Evolutionary conservation across 92 coral and sea anemone genomes (phyloP).

Genomic region (Zoanthus solanderi): DNA sequence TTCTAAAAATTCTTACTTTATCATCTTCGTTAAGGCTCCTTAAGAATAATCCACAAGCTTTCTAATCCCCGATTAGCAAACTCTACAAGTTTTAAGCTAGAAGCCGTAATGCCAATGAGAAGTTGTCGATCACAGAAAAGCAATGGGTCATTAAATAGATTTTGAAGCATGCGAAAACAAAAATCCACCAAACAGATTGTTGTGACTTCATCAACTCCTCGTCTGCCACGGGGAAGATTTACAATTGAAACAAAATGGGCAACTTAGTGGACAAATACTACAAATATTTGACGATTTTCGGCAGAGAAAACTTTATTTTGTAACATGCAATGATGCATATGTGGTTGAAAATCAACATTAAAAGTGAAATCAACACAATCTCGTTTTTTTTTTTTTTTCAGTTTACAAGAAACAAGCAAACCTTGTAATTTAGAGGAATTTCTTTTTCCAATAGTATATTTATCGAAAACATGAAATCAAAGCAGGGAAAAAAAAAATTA

Average conservation of each 20-base stretch:
- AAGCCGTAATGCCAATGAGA: no score
- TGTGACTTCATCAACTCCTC: slow-evolving; percentile 5
- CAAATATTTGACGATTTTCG: not conserved
- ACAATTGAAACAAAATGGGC: not conserved
- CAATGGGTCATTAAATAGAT: not conserved
- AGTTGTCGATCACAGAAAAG: not conserved
- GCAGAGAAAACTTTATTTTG: not conserved
- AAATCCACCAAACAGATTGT: not conserved
- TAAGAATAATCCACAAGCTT: not conserved
- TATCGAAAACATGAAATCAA: no score
- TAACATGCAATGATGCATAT: not conserved
- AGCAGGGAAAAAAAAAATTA: no score
- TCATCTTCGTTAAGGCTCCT: not conserved
- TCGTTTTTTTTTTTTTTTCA: not conserved
- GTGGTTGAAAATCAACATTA: not conserved
- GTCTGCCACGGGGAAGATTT: not conserved
- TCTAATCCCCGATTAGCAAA: no score
- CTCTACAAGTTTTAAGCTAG: no score
- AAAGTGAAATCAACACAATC: not conserved
- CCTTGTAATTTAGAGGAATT: not conserved
- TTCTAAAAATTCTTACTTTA: no score
- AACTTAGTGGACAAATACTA: not conserved
- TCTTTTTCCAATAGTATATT: no score
- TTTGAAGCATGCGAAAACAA: not conserved
- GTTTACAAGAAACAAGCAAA: not conserved